Evolutionary conservation across 2,888 invertebrate species (phyloP).

Genomic region (Chloroclystis v-ata): DNA sequence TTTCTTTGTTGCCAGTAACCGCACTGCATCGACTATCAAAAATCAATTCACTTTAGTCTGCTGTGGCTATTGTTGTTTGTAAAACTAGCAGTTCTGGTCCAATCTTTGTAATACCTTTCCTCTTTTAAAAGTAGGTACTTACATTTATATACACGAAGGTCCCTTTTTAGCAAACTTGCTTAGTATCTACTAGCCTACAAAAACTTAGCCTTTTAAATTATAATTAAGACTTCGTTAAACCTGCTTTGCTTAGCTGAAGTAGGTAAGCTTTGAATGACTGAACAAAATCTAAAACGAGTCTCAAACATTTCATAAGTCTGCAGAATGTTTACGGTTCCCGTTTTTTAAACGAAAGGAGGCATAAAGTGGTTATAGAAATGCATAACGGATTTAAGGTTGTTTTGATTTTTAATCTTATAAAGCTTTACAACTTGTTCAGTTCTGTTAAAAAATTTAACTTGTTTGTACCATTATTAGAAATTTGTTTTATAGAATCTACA

Average conservation of each 20-base stretch:
- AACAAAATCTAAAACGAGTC: conserved; percentile 45
- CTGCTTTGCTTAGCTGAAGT: conserved; percentile 53
- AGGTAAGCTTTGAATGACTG: conserved; percentile 55
- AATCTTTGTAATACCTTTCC: neutral
- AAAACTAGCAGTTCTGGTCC: neutral
- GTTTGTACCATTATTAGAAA: too few species aligned
- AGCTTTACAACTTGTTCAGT: too few species aligned
- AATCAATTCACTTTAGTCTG: neutral
- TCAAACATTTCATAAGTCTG: conserved; percentile 42
- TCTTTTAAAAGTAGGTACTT: neutral
- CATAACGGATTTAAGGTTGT: neutral
- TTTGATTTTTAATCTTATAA: neutral
- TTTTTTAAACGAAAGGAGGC: conserved; percentile 4
- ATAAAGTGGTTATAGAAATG: neutral
- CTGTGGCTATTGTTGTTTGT: neutral
- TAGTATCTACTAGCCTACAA: neutral
- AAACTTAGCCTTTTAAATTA: conserved; percentile 48
- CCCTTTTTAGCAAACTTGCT: neutral
- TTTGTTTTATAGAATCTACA: conserved; percentile 2
- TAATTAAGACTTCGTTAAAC: conserved; percentile 69
- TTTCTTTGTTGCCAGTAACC: neutral
- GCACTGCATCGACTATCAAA: neutral
- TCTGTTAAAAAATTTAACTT: too few species aligned
- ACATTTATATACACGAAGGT: neutral
- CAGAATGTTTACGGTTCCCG: conserved; percentile 32